phyloP scores from a whole-genome alignment of 2,888 invertebrate genomes.

The Balanococcus diminutus region DNA sequence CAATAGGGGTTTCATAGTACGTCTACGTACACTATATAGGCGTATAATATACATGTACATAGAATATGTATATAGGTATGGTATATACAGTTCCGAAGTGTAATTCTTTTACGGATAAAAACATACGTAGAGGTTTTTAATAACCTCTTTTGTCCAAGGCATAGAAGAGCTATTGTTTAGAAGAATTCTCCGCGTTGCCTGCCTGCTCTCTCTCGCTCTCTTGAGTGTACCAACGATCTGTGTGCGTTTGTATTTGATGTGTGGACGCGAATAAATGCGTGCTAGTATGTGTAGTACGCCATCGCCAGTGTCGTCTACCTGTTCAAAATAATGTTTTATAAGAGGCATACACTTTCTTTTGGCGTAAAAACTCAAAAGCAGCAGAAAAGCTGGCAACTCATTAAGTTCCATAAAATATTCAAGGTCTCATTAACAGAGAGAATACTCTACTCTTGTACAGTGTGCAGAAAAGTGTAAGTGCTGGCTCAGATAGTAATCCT shows the following conservation, averaged over 20 bases:
- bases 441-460: constrained; percentile 6
- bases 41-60: constrained; percentile 4
- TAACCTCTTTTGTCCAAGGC: constrained; percentile 53
- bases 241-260: constrained; percentile 5
- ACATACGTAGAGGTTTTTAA: constrained; percentile 49
- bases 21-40: not conserved
- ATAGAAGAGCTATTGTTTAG: constrained; percentile 47
- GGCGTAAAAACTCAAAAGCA: constrained; percentile 38
- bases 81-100: constrained; percentile 44
- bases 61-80: not conserved
- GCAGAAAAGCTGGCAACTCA: constrained; percentile 48
- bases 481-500: constrained; percentile 27
- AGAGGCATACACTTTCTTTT: constrained; percentile 42
- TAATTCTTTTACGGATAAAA: constrained; percentile 55
- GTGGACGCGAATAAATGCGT: constrained; percentile 10
- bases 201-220: not conserved
- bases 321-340: constrained; percentile 10
- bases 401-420: constrained; percentile 53
- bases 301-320: not conserved
- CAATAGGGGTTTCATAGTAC: constrained; percentile 46
- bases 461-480: constrained; percentile 30
- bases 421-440: constrained; percentile 50
- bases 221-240: constrained; percentile 20
- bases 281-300: not conserved
- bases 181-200: constrained; percentile 49